Conservation (phyloP, 2,888 invertebrate genomes). For the Portevinia maculata region DNA sequence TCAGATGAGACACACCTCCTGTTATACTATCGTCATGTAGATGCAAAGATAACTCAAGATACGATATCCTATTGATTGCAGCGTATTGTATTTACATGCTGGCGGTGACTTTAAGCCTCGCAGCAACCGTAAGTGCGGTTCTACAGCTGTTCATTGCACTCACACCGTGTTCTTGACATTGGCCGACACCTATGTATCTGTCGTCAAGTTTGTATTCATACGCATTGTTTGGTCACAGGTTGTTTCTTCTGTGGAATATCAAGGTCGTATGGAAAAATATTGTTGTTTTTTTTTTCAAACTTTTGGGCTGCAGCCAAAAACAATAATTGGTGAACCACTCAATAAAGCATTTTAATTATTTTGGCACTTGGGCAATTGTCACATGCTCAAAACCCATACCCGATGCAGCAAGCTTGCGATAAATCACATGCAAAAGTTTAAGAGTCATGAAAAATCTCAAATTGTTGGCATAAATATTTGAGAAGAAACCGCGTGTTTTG, state of each 20-base stretch:
- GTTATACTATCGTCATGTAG: constrained; percentile 10
- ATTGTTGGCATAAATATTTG: not conserved
- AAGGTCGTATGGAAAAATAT: constrained; percentile 9
- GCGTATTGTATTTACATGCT: not conserved
- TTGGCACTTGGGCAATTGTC: constrained; percentile 7
- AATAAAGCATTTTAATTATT: constrained; percentile 17
- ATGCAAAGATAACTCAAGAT: not conserved
- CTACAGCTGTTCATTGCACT: too few species aligned
- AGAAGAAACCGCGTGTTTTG: not conserved
- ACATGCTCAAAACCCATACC: not conserved
- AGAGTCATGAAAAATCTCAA: not conserved
- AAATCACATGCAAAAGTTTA: not conserved
- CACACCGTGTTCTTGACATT: constrained; percentile 11
- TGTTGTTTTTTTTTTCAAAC: constrained; percentile 2
- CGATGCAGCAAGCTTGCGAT: not conserved
- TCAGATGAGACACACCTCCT: constrained; percentile 46
- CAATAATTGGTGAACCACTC: not conserved
- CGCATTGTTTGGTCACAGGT: not conserved
- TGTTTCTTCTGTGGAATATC: constrained; percentile 35
- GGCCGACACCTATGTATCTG: constrained; percentile 1
- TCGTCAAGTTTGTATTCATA: constrained; percentile 11
- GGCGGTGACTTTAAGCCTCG: not conserved
- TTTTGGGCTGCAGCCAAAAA: constrained; percentile 47
- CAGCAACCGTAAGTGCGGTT: not conserved
- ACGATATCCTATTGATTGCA: not conserved